Evolutionary conservation across 1,140 invertebrate species (phyloP).

Genomic region (Diabrotica undecimpunctata): DNA sequence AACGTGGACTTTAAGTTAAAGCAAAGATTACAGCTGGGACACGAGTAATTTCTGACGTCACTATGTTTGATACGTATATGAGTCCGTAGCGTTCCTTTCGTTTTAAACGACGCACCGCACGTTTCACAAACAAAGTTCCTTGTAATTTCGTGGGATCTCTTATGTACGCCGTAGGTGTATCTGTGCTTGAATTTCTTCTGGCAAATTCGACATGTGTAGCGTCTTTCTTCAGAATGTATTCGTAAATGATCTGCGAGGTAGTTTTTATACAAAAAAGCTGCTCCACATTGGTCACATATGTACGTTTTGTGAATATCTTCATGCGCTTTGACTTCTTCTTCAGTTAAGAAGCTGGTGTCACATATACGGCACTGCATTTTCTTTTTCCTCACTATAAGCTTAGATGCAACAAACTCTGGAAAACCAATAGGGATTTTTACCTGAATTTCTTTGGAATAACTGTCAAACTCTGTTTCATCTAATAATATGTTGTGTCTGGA

Average conservation of each 20-base stretch:
- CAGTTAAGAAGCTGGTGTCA: not conserved
- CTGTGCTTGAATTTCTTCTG: slow-evolving; percentile 21
- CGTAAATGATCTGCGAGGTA: slow-evolving; percentile 12
- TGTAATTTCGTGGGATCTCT: slow-evolving; percentile 47
- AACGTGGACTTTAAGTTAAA: slow-evolving; percentile 38
- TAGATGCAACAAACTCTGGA: slow-evolving; percentile 9
- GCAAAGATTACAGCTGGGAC: slow-evolving; percentile 33
- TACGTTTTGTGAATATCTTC: slow-evolving; percentile 46
- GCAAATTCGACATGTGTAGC: slow-evolving; percentile 15
- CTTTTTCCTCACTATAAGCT: slow-evolving; percentile 7
- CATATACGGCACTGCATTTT: slow-evolving; percentile 8
- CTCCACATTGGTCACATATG: slow-evolving; percentile 53
- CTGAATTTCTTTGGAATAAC: slow-evolving; percentile 10
- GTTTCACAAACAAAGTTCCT: slow-evolving; percentile 33
- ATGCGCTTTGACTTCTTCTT: slow-evolving; percentile 18
- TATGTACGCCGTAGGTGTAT: slow-evolving; percentile 45
- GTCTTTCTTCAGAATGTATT: slow-evolving; percentile 11
- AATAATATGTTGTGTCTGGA: slow-evolving; percentile 17
- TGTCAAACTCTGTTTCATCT: slow-evolving; percentile 12
- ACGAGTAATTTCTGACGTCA: slow-evolving; percentile 34
- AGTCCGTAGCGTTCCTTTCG: slow-evolving; percentile 34
- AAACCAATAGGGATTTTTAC: slow-evolving; percentile 3
- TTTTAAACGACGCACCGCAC: slow-evolving; percentile 37
- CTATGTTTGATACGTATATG: slow-evolving; percentile 37
- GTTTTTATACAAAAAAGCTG: slow-evolving; percentile 43